Conservation (phyloP, 2,113 vertebrate species). For the Montifringilla adamsi region DNA sequence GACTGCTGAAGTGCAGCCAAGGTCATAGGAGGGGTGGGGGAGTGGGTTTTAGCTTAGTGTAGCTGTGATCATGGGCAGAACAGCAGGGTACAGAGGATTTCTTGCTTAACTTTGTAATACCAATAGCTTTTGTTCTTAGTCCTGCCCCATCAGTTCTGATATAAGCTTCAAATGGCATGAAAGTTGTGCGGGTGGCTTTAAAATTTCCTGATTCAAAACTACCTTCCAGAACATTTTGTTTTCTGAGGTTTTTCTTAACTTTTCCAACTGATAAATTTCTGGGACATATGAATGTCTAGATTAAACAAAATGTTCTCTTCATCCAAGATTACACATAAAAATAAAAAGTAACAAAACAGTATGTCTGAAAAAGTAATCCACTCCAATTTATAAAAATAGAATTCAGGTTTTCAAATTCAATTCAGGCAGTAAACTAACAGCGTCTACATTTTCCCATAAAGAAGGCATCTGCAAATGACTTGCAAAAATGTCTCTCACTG, state of each 20-base stretch:
- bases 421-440: conserved; percentile 39
- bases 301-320: conserved; percentile 1
- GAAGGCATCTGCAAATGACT: conserved; percentile 49
- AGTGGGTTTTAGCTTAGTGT: neutral
- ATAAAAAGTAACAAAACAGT: conserved; percentile 9
- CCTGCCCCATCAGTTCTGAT: conserved; percentile 36
- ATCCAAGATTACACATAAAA: neutral
- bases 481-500: conserved; percentile 62
- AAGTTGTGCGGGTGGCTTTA: neutral
- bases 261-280: conserved; percentile 7
- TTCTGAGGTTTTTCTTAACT: conserved; percentile 22
- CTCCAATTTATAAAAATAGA: conserved; percentile 33
- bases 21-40: neutral
- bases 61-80: conserved; percentile 13
- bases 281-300: conserved; percentile 5
- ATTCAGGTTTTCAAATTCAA: conserved; percentile 37
- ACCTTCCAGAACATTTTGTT: conserved; percentile 26
- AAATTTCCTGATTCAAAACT: conserved; percentile 29
- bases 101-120: conserved; percentile 35
- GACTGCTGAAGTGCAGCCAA: conserved; percentile 24
- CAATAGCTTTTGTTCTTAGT: conserved; percentile 52
- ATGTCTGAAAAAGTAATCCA: neutral
- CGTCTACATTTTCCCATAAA: conserved; percentile 8
- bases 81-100: conserved; percentile 20
- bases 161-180: conserved; percentile 17